phyloP scores from a whole-genome alignment of 2,888 invertebrate species.

The Xestia rhomboidea region DNA sequence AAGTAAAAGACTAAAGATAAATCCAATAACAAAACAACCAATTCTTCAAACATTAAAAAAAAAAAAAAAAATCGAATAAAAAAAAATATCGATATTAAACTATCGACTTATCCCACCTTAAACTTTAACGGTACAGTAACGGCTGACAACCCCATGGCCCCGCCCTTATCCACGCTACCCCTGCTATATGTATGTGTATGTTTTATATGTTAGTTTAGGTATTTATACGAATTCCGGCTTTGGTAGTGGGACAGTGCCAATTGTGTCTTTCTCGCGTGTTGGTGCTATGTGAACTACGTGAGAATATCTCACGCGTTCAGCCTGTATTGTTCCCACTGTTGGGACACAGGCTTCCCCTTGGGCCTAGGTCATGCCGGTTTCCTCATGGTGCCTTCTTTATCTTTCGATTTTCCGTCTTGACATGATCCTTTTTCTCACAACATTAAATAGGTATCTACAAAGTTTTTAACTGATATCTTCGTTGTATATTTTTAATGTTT shows the following conservation, averaged over 20 bases:
- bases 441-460: too few species aligned
- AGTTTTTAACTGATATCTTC: neutral
- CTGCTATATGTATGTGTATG: constrained; percentile 32
- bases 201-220: constrained; percentile 55
- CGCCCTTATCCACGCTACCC: constrained; percentile 75
- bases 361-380: neutral
- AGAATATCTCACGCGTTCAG: neutral
- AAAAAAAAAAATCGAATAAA: neutral
- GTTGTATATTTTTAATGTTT: neutral
- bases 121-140: constrained; percentile 82
- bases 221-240: constrained; percentile 30
- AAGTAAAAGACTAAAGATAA: too few species aligned
- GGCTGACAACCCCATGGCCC: constrained; percentile 78
- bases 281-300: too few species aligned
- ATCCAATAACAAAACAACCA: neutral
- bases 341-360: neutral
- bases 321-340: neutral
- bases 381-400: neutral
- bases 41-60: too few species aligned
- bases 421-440: neutral
- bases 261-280: neutral
- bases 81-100: constrained; percentile 39
- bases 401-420: neutral
- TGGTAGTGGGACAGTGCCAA: constrained; percentile 11
- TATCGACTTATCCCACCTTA: constrained; percentile 69